Evolutionary conservation across 2,113 vertebrate genomes (phyloP).

Genomic region (Larimichthys crocea): DNA sequence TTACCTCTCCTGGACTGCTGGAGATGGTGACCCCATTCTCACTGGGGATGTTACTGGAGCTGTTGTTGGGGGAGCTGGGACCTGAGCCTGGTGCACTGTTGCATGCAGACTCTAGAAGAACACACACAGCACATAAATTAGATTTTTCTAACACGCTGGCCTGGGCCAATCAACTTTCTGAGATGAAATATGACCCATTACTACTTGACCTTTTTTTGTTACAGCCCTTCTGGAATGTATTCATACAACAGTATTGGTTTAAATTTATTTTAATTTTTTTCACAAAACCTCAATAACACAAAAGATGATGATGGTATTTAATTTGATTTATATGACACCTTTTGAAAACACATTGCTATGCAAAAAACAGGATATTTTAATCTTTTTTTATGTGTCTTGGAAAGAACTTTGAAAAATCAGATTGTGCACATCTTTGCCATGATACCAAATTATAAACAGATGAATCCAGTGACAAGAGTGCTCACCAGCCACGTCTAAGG

Average conservation of each 20-base stretch:
- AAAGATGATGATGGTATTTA: neutral
- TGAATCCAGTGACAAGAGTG: neutral
- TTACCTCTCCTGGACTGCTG: conserved; percentile 92
- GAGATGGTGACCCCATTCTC: conserved; percentile 92
- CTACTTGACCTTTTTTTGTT: neutral
- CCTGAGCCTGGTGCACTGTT: conserved; percentile 98
- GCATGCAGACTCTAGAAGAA: conserved; percentile 90
- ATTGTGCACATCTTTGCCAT: neutral
- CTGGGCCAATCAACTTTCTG: neutral
- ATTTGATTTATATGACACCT: neutral
- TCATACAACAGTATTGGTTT: neutral
- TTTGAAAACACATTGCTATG: neutral
- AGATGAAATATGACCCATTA: neutral
- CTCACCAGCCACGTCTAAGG: conserved; percentile 92
- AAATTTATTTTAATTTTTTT: neutral
- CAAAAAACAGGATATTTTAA: neutral
- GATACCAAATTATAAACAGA: conserved; percentile 10
- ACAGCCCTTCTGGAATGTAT: too few relatives aligned
- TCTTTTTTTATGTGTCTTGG: neutral
- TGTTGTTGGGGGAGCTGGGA: conserved; percentile 98
- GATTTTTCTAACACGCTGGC: neutral
- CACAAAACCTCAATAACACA: neutral
- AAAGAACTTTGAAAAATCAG: neutral
- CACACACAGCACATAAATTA: neutral
- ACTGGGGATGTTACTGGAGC: conserved; percentile 93